Evolutionary conservation across 2,888 invertebrate genomes (phyloP).

Genomic region (Mesochorus sp.): DNA sequence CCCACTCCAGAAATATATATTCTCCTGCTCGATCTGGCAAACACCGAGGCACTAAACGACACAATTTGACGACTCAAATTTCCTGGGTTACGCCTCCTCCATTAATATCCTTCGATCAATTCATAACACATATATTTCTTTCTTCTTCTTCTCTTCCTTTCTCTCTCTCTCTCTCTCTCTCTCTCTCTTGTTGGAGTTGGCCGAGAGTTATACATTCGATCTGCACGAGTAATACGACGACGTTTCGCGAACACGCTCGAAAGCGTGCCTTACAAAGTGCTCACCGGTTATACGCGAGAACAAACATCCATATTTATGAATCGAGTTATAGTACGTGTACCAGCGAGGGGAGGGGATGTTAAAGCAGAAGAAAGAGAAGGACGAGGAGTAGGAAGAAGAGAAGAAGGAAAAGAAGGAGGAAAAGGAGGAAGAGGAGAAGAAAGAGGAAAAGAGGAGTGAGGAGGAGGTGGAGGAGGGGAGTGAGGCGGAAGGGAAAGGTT

Average conservation of each 20-base stretch:
- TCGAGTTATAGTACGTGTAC: conserved; percentile 50
- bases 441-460: too few relatives aligned
- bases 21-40: neutral
- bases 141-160: neutral
- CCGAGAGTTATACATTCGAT: conserved; percentile 50
- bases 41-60: neutral
- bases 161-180: too few relatives aligned
- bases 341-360: conserved; percentile 22
- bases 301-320: conserved; percentile 64
- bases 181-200: too few relatives aligned
- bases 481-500: too few relatives aligned
- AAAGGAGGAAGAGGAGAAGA: conserved; percentile 12
- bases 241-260: conserved; percentile 61
- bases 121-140: neutral
- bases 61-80: too few relatives aligned
- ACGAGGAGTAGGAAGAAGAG: too few relatives aligned
- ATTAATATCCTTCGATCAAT: neutral
- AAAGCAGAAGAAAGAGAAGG: conserved; percentile 44
- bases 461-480: conserved; percentile 1
- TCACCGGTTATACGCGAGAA: conserved; percentile 68
- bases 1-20: neutral
- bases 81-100: too few relatives aligned
- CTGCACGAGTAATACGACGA: conserved; percentile 47
- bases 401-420: neutral
- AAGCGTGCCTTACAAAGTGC: conserved; percentile 67